Conservation (phyloP, 2,113 vertebrate species). For the Anhinga rufa region DNA sequence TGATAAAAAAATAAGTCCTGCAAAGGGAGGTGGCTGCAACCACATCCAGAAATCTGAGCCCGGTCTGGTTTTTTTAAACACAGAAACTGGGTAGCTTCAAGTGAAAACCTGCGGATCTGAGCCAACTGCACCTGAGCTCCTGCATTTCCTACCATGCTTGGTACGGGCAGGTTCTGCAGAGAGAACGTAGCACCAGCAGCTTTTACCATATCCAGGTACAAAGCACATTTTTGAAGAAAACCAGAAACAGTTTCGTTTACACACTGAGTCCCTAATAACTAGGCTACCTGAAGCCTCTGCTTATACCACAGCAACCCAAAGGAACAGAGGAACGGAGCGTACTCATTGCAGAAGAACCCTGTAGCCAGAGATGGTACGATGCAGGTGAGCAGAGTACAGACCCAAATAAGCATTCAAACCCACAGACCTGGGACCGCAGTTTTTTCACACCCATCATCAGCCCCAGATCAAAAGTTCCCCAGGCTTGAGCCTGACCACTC, state of each 20-base stretch:
- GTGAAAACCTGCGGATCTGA: background rate
- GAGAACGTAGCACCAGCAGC: background rate
- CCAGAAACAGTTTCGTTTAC: background rate
- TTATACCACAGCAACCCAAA: background rate
- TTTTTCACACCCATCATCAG: background rate
- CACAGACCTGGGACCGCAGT: background rate
- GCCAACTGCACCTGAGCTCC: background rate
- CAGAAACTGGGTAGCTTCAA: background rate
- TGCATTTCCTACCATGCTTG: background rate
- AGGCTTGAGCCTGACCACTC: accelerated
- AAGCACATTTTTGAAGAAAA: background rate
- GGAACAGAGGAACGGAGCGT: background rate
- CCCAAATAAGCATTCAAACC: background rate
- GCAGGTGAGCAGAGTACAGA: background rate
- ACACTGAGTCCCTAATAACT: background rate
- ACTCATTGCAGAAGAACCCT: background rate
- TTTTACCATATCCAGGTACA: background rate
- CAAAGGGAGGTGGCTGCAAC: background rate
- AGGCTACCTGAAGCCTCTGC: background rate
- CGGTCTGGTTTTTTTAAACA: background rate
- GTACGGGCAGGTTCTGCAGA: background rate
- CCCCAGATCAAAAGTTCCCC: accelerated
- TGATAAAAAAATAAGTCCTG: background rate
- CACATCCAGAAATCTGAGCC: background rate
- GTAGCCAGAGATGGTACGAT: accelerated